Percentiles rank a stretch among this genome's conserved stretches.
Evolutionary conservation across 2,888 invertebrate genomes (phyloP).

Genomic region (Asteroscopus sphinx): DNA sequence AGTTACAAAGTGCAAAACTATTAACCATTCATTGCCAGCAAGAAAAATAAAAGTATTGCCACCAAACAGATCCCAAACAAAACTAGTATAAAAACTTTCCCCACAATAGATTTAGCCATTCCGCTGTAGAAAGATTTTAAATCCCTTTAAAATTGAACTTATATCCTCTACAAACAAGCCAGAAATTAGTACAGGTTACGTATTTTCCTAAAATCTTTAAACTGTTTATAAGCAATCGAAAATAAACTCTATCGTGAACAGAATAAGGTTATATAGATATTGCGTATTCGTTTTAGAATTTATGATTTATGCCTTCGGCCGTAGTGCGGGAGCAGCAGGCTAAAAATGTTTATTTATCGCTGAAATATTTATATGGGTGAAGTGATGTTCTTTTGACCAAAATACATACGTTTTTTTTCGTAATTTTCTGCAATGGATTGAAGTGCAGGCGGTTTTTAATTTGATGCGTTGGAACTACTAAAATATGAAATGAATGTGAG

Average conservation of each 20-base stretch:
- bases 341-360: constrained; percentile 25
- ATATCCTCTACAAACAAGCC: constrained; percentile 31
- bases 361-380: constrained; percentile 21
- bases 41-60: not conserved
- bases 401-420: constrained; percentile 1
- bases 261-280: not conserved
- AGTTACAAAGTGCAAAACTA: no score
- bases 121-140: constrained; percentile 22
- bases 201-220: constrained; percentile 24
- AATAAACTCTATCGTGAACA: rapidly evolving
- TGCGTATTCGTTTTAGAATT: constrained; percentile 1
- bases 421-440: not conserved
- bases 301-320: constrained; percentile 20
- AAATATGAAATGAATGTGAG: not conserved
- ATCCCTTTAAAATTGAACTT: constrained; percentile 30
- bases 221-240: not conserved
- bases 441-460: constrained; percentile 1
- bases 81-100: not conserved
- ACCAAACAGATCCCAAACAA: not conserved
- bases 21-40: not conserved
- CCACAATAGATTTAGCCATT: constrained; percentile 14
- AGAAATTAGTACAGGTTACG: constrained; percentile 12
- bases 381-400: constrained; percentile 4
- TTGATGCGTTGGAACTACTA: not conserved
- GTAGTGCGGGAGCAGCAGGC: constrained; percentile 12